Percentiles rank a stretch among this genome's conserved stretches.
Conservation (phyloP, 2,888 invertebrate species). For the Ornithoptera priamus region DNA sequence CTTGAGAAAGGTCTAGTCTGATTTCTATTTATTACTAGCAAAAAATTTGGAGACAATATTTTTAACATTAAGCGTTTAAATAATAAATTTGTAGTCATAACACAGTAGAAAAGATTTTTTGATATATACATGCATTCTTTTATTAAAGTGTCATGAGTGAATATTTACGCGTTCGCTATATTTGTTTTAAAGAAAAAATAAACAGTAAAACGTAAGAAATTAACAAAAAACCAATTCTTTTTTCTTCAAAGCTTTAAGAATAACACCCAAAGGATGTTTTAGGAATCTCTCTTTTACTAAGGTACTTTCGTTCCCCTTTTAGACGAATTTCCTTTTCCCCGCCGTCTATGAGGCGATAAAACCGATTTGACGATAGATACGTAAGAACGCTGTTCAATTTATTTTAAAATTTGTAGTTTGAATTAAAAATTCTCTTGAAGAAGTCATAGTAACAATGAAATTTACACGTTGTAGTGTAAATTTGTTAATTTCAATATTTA, state of each 20-base stretch:
- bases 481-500: too few relatives aligned
- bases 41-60: neutral
- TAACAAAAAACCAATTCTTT: neutral
- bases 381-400: conserved; percentile 16
- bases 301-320: conserved; percentile 12
- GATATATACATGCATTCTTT: too few relatives aligned
- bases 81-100: too few relatives aligned
- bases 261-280: conserved; percentile 5
- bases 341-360: conserved; percentile 7
- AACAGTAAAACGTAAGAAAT: neutral
- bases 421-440: neutral
- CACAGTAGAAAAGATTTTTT: too few relatives aligned
- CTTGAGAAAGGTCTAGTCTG: neutral
- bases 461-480: neutral
- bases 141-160: too few relatives aligned
- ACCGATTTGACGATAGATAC: conserved; percentile 13
- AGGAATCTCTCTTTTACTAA: conserved; percentile 1
- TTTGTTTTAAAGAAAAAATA: neutral
- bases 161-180: too few relatives aligned
- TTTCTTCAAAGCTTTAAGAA: neutral
- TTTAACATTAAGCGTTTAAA: too few relatives aligned
- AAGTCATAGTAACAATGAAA: neutral
- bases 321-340: conserved; percentile 20
- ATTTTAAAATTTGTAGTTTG: conserved; percentile 4
- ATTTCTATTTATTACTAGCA: neutral